Conservation (phyloP, 1,140 invertebrate genomes). For the Dendrolimus kikuchii region DNA sequence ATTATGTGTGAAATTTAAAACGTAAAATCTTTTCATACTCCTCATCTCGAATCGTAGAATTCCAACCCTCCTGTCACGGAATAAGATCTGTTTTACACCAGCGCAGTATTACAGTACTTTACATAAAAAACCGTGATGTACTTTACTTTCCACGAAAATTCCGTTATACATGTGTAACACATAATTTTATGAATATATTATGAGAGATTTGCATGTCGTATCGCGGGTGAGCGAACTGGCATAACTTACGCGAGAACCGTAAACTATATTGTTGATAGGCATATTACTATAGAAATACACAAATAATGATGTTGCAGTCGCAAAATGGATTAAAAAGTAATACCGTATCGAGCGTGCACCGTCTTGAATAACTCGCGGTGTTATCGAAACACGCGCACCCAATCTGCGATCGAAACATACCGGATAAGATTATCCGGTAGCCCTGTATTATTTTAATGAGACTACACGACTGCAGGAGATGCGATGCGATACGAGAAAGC, state of each 20-base stretch:
- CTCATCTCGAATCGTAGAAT: slow-evolving; percentile 13
- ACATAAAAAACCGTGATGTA: slow-evolving; percentile 34
- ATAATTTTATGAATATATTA: slow-evolving; percentile 49
- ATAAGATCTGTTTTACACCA: slow-evolving; percentile 27
- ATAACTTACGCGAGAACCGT: slow-evolving; percentile 23
- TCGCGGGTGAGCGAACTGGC: slow-evolving; percentile 13
- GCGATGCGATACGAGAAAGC: slow-evolving; percentile 63
- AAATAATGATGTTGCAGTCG: slow-evolving; percentile 66
- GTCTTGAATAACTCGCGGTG: slow-evolving; percentile 59
- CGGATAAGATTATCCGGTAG: slow-evolving; percentile 71
- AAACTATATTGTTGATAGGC: slow-evolving; percentile 12
- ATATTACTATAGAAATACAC: slow-evolving; percentile 23
- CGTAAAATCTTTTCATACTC: slow-evolving; percentile 42
- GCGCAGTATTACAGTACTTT: slow-evolving; percentile 15
- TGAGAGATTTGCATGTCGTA: slow-evolving; percentile 32
- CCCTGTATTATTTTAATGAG: slow-evolving; percentile 72
- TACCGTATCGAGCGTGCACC: slow-evolving; percentile 56
- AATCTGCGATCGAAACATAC: slow-evolving; percentile 68
- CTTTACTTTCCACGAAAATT: slow-evolving; percentile 35
- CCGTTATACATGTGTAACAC: slow-evolving; percentile 30
- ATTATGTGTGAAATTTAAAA: slow-evolving; percentile 68
- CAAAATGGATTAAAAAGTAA: slow-evolving; percentile 62
- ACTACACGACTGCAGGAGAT: slow-evolving; percentile 67
- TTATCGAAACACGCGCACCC: slow-evolving; percentile 69
- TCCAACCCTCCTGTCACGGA: slow-evolving; percentile 14